Evolutionary conservation across 1,140 invertebrate species (phyloP), one percentile per base, ranked within the genome.

Genomic region (Diachasmimorpha longicaudata): DNA sequence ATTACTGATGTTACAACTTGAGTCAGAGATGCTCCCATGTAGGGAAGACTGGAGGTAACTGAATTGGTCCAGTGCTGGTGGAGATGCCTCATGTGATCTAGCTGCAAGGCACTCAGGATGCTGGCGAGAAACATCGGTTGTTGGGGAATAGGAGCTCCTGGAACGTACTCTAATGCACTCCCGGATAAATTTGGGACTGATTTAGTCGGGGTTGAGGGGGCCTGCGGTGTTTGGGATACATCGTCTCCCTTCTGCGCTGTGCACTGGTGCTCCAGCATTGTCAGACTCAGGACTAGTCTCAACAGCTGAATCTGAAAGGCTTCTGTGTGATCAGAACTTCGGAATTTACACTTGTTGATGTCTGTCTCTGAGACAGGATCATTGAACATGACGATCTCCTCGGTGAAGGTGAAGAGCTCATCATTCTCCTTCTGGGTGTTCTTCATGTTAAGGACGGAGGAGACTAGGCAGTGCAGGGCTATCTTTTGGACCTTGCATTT

Each of bases 401-500:
- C 95, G 0, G 95, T 95, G 80, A 97, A 94, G 1, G 93, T 94
- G 55, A 88, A 88, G 55, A 87, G 85, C 70, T 90, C 89, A 55
- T 90, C 87, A 70, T 89, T 90, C 3, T 87, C 84, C n/a, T 87
- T 87, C 39, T 88, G 84, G 8, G 81, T 86, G 72, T 84, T 88
- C 44, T 90, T 91, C 85, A 91, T 90, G 80, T 92, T 91, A 79
- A 93, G 90, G 3, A 97, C 95, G 25, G 93, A 94, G 8, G 95
- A 94, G 13, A 96, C 90, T 25, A 97, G 88, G 85, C 95, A 96
- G 85, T 96, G 95, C 42, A 98, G 89, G 31, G 96, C 89, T n/a
- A 95, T 94, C 85, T 97, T 96, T 87, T 97, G 96, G 25, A 97
- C 91, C 88, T 97, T 97, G 83, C 95, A 96, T 75, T 95, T 93